A percentile compares a stretch with the other conserved stretches of the same genome.
Conservation (phyloP, 2,888 invertebrate genomes). For the Microlaimidae sp. region DNA sequence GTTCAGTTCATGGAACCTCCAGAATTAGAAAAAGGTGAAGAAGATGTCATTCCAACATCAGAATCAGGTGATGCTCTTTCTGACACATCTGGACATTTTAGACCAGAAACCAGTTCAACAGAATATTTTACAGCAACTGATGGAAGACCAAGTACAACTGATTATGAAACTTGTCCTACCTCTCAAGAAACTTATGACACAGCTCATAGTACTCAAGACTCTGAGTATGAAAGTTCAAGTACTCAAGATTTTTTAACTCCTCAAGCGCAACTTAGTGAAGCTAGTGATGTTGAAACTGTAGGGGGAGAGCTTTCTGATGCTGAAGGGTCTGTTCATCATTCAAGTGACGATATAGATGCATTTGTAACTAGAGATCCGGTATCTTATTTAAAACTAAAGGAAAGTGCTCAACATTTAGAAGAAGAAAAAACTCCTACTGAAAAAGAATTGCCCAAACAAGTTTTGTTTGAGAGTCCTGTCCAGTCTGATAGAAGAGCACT, state of each 20-base stretch:
- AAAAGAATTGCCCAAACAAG: slow-evolving; percentile 15
- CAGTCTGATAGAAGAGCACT: slow-evolving; percentile 24
- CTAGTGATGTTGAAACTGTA: background rate
- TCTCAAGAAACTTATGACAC: slow-evolving; percentile 21
- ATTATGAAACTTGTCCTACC: slow-evolving; percentile 24
- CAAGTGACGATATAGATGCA: background rate
- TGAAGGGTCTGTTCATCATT: background rate
- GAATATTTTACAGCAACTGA: too few relatives aligned
- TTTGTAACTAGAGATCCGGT: background rate
- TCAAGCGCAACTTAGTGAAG: background rate
- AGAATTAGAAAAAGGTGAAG: too few relatives aligned
- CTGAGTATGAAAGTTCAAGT: slow-evolving; percentile 23
- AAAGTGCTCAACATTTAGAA: background rate
- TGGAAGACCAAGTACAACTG: slow-evolving; percentile 21
- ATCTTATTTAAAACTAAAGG: background rate
- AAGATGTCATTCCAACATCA: too few relatives aligned
- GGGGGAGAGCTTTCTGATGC: too few relatives aligned
- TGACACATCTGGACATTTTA: too few relatives aligned
- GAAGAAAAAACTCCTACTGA: slow-evolving; percentile 16
- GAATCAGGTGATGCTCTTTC: too few relatives aligned
- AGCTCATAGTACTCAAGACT: slow-evolving; percentile 17
- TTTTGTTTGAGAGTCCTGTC: slow-evolving; percentile 18
- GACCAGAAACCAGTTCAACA: too few relatives aligned
- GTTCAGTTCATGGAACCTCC: too few relatives aligned
- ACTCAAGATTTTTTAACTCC: slow-evolving; percentile 16